Conservation (phyloP, 2,797 vertebrate genomes). For the Myotis planiceps region DNA sequence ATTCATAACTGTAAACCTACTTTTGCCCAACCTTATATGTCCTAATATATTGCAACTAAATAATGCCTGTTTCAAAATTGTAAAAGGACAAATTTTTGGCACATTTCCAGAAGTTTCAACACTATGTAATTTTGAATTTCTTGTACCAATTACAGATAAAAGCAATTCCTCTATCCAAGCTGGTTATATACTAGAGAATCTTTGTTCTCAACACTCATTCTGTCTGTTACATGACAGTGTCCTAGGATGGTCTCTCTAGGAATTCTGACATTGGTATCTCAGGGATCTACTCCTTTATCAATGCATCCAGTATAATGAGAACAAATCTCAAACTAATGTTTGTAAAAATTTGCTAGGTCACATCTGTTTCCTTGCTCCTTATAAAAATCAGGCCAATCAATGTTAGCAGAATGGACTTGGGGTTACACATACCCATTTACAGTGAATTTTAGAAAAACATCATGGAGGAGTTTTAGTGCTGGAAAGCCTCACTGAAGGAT, state of each 20-base stretch:
- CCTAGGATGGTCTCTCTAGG: background rate
- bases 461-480: background rate
- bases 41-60: background rate
- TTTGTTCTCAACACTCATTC: background rate
- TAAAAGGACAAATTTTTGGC: background rate
- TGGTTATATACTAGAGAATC: background rate
- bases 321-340: background rate
- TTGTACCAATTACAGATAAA: background rate
- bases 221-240: background rate
- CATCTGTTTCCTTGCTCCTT: background rate
- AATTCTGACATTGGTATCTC: background rate
- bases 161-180: background rate
- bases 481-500: background rate
- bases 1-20: background rate
- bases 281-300: background rate
- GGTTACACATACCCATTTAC: background rate
- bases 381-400: background rate
- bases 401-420: background rate
- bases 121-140: conserved; percentile 8
- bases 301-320: background rate
- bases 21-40: background rate
- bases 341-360: background rate
- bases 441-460: conserved; percentile 42
- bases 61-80: background rate
- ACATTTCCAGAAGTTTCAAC: conserved; percentile 28